Conservation (phyloP, 2,888 invertebrate species). For the Coelogynopora nodosa region DNA sequence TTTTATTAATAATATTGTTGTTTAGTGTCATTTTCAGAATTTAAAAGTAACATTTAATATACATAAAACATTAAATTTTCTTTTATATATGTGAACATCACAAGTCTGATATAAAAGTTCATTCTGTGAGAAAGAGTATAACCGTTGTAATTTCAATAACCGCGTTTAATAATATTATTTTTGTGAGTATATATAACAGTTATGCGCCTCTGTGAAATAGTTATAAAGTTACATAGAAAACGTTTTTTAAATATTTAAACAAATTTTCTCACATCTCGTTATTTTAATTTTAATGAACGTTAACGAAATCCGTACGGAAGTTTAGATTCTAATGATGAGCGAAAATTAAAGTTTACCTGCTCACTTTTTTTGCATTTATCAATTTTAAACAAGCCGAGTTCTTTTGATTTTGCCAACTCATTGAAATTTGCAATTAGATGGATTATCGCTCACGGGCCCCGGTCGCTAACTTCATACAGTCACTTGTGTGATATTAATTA, state of each 20-base stretch:
- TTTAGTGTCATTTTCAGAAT: no score
- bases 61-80: no score
- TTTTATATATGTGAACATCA: no score
- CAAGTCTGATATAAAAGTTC: no score
- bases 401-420: not conserved
- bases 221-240: not conserved
- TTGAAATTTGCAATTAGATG: not conserved
- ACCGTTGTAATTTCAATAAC: no score
- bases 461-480: not conserved
- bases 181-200: not conserved
- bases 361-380: not conserved
- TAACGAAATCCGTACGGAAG: not conserved
- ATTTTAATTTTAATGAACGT: not conserved
- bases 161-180: no score
- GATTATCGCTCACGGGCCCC: not conserved
- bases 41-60: no score
- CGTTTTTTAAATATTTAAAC: not conserved
- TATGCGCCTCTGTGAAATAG: not conserved
- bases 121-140: no score
- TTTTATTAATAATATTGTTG: no score
- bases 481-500: not conserved
- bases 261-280: not conserved
- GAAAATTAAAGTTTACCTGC: not conserved
- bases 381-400: not conserved
- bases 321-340: not conserved